Conservation (phyloP, 2,797 vertebrate genomes). For the Euphonia xanthogaster region DNA sequence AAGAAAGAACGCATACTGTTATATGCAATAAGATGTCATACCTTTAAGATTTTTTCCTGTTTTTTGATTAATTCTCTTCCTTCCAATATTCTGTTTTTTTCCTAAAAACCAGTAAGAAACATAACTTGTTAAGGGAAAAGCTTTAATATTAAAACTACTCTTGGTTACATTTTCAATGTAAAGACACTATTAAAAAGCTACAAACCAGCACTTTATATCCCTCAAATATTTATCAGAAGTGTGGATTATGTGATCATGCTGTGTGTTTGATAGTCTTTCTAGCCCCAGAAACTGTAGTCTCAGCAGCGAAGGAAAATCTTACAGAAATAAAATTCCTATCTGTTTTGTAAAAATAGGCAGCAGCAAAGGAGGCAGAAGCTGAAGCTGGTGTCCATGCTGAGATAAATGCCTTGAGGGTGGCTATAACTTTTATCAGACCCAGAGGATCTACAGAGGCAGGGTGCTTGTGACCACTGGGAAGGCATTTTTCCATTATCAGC, state of each 20-base stretch:
- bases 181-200: neutral
- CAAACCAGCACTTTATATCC: neutral
- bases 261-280: neutral
- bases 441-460: neutral
- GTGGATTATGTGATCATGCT: neutral
- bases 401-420: neutral
- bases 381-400: neutral
- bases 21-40: neutral
- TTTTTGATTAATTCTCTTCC: neutral
- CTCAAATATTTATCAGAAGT: neutral
- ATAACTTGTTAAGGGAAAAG: neutral
- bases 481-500: neutral
- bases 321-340: neutral
- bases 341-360: neutral
- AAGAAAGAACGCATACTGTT: neutral
- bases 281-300: neutral
- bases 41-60: conserved; percentile 13
- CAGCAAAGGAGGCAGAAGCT: neutral
- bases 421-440: neutral
- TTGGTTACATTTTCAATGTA: neutral
- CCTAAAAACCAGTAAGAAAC: neutral
- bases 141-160: neutral
- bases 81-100: neutral
- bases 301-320: neutral
- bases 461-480: neutral